Base-by-base conservation (phyloP, 2,113 vertebrate genomes). In the rat (Rattus norvegicus) region DNA sequence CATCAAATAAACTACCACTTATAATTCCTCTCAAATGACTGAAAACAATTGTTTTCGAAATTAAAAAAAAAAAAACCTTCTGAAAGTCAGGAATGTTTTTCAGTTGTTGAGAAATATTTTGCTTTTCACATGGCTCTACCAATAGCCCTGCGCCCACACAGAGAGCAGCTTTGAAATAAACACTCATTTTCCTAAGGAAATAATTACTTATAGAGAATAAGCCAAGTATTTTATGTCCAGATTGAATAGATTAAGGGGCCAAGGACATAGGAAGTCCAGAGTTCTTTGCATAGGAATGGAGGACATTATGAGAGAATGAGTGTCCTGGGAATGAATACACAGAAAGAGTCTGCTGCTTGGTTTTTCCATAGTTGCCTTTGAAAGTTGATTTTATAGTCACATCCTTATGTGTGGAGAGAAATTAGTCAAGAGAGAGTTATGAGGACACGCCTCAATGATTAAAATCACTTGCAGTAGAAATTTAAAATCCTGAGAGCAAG, bases 141-240 rank as follows among this genome's bases (percentile, higher is more conserved):
- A 72, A 67, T 39, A 90, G 30, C 24, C 36, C 36, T 94, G 69
- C 95, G 39, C 36, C 56, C 49, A 94, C 54, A 94, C 7, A 52
- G 47, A 79, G 20, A 43, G 11, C 79, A 9, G n/a, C 80, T 98
- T 97, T 92, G 81, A 96, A 95, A 90, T 94, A 72, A 87, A 36
- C 63, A 52, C 47, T 96, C 36, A 92, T 95, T 90, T 96, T 94
- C 63, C 69, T 88, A n/a, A 95, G 30, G 67, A 91, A 90, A 83
- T 72, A 94, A 87, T 39, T 90, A 22, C 6, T 87, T 92, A 47
- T 47, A n/a, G 8, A 54, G 24, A 94, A 28, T 22, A 54, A 72
- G 24, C 36, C 56, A 89, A 72, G 91, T 92, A 49, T 73, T 86
- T 17, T 43, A 65, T 76, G 59, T 54, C 56, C 28, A 91, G 59